Base-by-base conservation (phyloP, 2,888 invertebrate genomes). In the Heliconius ismenius region DNA sequence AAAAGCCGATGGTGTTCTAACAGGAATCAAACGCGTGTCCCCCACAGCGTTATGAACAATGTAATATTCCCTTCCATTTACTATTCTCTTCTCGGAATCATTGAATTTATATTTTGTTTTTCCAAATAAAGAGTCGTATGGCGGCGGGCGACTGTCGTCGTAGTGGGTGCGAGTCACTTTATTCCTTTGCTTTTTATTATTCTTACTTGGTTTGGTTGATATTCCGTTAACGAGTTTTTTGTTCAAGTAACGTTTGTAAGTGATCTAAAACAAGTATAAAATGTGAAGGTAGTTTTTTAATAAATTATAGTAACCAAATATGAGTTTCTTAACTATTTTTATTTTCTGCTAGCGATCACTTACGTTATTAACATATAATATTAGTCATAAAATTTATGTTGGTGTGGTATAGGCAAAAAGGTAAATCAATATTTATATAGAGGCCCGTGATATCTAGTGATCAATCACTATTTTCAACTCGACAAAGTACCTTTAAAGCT, bases 1-100 rank as follows among this genome's bases (percentile, higher is more conserved):
- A 72, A 97, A 95, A 18, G 97, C 97, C 0, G 97, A 97, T 0
- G 97, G 97, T 4, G 96, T 95, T 81, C 97, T 91, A 0, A 96
- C 94, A 0, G 97, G 97, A 73, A 97, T 95, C 77, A 97, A 91
- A 81, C 96, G 95, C n/a, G 91, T 95, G 28, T 95, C 95, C 0
- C 97, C 97, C 76, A 92, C 94, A 4, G 92, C 89, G 28, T 95
- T 95, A 24, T 95, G 95, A 39, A 95, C 94, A 0, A 97, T 95
- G 89, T 96, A 96, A 88, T 97, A 97, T 84, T 97, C 96, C 70
- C 97, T 94, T 0, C 97, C 97, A 83, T 97, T 97, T 60, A 97
- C 95, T 7, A 95, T 92, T 83, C 95, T 94, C 77, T 91, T 94
- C 26, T 94, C 93, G 0, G 94, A 92, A 3, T 90, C 84, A 7